Conservation (phyloP, 37 sponge, comb jelly and placozoan species). For the Aphrocallistes beatrix region DNA sequence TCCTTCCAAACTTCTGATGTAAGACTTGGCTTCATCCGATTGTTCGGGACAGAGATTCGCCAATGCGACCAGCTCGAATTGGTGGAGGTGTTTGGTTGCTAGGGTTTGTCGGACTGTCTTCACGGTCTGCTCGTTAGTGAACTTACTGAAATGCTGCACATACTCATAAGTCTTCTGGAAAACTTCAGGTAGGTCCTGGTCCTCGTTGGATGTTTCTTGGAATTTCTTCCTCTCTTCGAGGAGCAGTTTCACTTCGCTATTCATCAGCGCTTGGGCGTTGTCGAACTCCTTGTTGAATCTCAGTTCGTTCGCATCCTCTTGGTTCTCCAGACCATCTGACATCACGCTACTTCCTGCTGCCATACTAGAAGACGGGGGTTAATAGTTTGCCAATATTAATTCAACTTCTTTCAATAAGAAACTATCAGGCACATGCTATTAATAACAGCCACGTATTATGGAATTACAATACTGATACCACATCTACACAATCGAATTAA, state of each 20-base stretch:
- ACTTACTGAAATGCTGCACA: constrained; percentile 86
- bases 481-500: no score
- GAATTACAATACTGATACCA: no score
- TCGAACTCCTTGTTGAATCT: constrained; percentile 58
- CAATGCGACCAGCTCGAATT: constrained; percentile 79
- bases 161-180: constrained; percentile 86
- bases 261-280: constrained; percentile 77
- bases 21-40: constrained; percentile 81
- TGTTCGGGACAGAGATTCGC: constrained; percentile 81
- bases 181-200: constrained; percentile 79
- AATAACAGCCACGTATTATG: no score
- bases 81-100: constrained; percentile 72
- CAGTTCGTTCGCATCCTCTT: not conserved
- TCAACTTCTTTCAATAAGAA: no score
- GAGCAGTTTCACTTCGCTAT: constrained; percentile 85
- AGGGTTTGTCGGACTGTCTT: constrained; percentile 57
- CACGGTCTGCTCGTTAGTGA: constrained; percentile 88
- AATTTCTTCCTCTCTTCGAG: constrained; percentile 84
- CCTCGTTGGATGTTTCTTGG: constrained; percentile 77
- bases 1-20: constrained; percentile 62
- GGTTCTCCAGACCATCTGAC: not conserved
- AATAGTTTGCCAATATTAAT: no score
- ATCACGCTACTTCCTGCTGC: not conserved
- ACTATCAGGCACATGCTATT: no score
- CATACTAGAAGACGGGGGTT: no score